Evolutionary conservation across 2,797 vertebrate genomes (phyloP), one percentile per base, ranked within the genome.

Genomic region (Urocyon cinereoargenteus): DNA sequence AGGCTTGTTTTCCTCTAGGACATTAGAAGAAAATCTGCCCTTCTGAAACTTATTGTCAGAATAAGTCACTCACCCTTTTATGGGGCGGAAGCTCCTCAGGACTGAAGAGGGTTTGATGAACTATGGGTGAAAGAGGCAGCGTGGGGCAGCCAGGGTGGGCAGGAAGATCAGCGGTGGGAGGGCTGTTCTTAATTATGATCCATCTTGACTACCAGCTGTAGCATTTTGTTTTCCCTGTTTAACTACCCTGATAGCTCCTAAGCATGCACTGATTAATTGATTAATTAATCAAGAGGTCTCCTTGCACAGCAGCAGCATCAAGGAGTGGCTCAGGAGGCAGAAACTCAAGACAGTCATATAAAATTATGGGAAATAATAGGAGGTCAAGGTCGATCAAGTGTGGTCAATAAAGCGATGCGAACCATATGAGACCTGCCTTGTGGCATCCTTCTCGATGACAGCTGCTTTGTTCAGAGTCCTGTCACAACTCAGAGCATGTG

Each of bases 271-370:
- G 98, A 98, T 99, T 98, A 98, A 98, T 97, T 98, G 97, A 98
- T 98, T 98, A 98, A 98, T 98, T 98, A 98, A 99, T 99, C 98
- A 98, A n/a, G 12, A 97, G 88, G 96, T 57, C 95, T 98, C 95
- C 97, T 97, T 89, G 93, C 79, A 81, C 94, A 93, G 90, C 91
- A 92, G 95, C 91, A 92, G 95, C 70, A 85, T 96, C 70, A 81
- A 96, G 96, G 97, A 97, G 87, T 89, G 97, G 92, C 91, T 95
- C 89, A 73, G 94, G 95, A 94, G 95, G 91, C 40, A 59, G 97
- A 98, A 98, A 95, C 97, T 94, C 96, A 83, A 93, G 92, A 97
- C 95, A 82, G 97, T 87, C 93, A 31, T 72, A 91, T 64, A 96
- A 97, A 84, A 79, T 97, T 96, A 97, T 96, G 87, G 95, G 97